Percentiles rank a stretch among this genome's conserved stretches.
phyloP scores from a whole-genome alignment of 2,113 vertebrate species.

The Beaufortia kweichowensis region DNA sequence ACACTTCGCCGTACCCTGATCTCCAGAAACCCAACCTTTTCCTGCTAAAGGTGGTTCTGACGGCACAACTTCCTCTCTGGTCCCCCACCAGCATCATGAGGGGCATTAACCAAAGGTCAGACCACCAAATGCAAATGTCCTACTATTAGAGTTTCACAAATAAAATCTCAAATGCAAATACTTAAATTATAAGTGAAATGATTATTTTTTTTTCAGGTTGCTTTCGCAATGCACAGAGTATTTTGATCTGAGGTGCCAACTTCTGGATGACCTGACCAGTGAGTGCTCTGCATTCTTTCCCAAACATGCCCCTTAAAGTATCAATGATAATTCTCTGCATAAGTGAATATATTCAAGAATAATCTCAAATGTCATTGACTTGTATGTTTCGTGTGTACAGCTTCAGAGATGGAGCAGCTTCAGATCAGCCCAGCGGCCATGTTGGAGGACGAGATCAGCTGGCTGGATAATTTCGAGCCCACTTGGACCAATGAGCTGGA shows the following conservation, averaged over 20 bases:
- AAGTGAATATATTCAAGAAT: no score
- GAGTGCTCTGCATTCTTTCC: constrained; percentile 62
- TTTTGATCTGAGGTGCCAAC: constrained; percentile 94
- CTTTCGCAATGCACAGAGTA: constrained; percentile 97
- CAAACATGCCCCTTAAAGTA: background rate
- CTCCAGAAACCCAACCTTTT: constrained; percentile 96
- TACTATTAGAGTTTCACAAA: background rate
- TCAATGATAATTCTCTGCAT: no score
- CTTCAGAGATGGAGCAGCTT: constrained; percentile 94
- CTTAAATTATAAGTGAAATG: background rate
- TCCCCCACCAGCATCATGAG: constrained; percentile 98
- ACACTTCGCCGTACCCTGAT: constrained; percentile 88
- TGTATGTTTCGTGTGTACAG: constrained; percentile 62
- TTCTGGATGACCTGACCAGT: constrained; percentile 96
- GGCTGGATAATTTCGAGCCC: constrained; percentile 98
- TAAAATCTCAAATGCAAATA: background rate
- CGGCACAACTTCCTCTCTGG: constrained; percentile 95
- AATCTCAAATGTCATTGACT: background rate
- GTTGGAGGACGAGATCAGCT: constrained; percentile 98
- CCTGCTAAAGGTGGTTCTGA: constrained; percentile 88
- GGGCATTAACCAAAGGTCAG: constrained; percentile 93
- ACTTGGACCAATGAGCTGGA: constrained; percentile 94
- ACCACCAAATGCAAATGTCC: background rate
- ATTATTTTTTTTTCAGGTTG: constrained; percentile 71
- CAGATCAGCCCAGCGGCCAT: constrained; percentile 91